phyloP scores from a whole-genome alignment of 92 coral and sea anemone species.

The Umimayanthus chanpuru region DNA sequence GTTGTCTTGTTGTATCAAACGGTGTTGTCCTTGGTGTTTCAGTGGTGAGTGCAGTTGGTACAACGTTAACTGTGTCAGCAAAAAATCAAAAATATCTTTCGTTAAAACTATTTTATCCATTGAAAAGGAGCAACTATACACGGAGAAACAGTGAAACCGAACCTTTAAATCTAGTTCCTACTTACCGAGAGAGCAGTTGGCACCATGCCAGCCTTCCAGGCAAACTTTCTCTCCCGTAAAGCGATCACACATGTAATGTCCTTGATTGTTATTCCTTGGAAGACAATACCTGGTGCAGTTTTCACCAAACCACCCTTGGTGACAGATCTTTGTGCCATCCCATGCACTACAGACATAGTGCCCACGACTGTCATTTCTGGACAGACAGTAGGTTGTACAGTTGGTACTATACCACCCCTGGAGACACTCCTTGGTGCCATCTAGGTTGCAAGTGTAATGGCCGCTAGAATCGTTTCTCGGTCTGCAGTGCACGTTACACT shows the following conservation, averaged over 20 bases:
- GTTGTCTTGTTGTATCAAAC: neutral
- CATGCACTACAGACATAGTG: slow-evolving; percentile 34
- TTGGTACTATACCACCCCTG: slow-evolving; percentile 69
- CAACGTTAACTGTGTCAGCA: neutral
- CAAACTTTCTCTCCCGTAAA: slow-evolving; percentile 45
- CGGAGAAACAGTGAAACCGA: neutral
- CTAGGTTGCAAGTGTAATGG: slow-evolving; percentile 72
- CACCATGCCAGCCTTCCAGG: slow-evolving; percentile 49
- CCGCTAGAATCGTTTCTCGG: slow-evolving; percentile 59
- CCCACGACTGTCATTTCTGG: slow-evolving; percentile 44
- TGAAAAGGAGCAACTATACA: neutral
- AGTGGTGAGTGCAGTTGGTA: neutral
- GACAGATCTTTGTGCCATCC: slow-evolving; percentile 43
- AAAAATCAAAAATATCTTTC: neutral
- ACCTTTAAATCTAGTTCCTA: neutral
- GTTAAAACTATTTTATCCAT: neutral
- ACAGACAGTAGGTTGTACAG: slow-evolving; percentile 62
- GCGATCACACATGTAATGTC: slow-evolving; percentile 50
- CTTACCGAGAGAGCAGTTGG: slow-evolving; percentile 41
- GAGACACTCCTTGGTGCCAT: slow-evolving; percentile 71
- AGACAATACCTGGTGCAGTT: slow-evolving; percentile 51
- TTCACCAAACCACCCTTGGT: slow-evolving; percentile 38
- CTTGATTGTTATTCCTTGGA: slow-evolving; percentile 18
- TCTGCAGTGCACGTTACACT: slow-evolving; percentile 60
- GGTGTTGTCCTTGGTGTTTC: neutral